Conservation (phyloP, 37 sponge, comb jelly and placozoan species). For the Chondrilla cf. caribensis region DNA sequence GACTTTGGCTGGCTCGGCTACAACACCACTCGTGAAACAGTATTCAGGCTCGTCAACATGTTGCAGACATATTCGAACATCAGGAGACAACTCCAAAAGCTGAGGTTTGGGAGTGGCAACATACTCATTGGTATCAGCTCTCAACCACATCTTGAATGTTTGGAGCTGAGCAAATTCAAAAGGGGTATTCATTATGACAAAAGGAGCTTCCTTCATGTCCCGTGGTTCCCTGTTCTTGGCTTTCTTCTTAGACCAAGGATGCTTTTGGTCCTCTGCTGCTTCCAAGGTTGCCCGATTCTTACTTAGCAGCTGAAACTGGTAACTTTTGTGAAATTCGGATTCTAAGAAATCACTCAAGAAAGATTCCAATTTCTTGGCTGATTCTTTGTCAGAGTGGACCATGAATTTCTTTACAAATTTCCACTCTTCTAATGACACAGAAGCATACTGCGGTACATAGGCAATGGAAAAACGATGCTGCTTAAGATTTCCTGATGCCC, state of each 20-base stretch:
- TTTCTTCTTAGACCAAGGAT: neutral
- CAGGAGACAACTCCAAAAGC: constrained; percentile 48
- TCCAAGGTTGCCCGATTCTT: no score
- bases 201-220: neutral
- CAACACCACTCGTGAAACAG: constrained; percentile 49
- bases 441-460: no score
- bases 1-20: constrained; percentile 24
- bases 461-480: no score
- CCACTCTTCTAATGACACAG: no score
- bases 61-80: constrained; percentile 54
- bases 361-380: no score
- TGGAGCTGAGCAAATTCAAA: constrained; percentile 14
- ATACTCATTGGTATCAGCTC: constrained; percentile 19
- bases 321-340: no score
- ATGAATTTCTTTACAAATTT: no score
- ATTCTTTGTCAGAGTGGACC: no score
- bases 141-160: constrained; percentile 49
- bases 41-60: constrained; percentile 58
- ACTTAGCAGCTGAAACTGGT: no score
- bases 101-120: constrained; percentile 50
- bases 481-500: no score
- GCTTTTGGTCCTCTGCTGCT: neutral
- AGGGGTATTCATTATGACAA: neutral
- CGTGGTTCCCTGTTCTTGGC: neutral
- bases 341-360: no score